Percentiles rank a stretch among this genome's conserved stretches.
phyloP scores from a whole-genome alignment of 2,888 invertebrate genomes.

The Acleris holmiana region DNA sequence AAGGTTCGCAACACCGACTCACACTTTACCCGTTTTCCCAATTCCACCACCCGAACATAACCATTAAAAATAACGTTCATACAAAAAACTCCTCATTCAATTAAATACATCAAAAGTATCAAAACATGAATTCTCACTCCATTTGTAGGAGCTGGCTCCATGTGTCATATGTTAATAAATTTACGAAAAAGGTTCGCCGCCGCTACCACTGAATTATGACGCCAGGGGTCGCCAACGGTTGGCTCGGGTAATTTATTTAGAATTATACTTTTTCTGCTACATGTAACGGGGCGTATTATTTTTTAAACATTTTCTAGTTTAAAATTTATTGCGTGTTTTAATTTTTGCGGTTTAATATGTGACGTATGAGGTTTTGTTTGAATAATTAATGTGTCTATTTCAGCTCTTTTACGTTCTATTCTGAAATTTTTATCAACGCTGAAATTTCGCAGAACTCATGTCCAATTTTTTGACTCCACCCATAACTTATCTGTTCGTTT shows the following conservation, averaged over 20 bases:
- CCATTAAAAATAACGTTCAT: constrained; percentile 3
- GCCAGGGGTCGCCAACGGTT: constrained; percentile 55
- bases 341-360: constrained; percentile 2
- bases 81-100: constrained; percentile 29
- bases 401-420: too few species aligned
- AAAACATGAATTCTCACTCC: constrained; percentile 32
- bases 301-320: constrained; percentile 25
- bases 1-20: too few species aligned
- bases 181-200: constrained; percentile 55
- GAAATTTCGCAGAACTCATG: too few species aligned
- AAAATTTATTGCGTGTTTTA: constrained; percentile 15
- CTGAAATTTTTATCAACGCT: too few species aligned
- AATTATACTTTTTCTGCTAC: constrained; percentile 48
- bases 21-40: too few species aligned
- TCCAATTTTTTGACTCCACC: too few species aligned
- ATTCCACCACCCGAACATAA: background rate
- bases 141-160: constrained; percentile 8
- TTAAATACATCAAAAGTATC: constrained; percentile 32
- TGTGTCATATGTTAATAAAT: constrained; percentile 54
- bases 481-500: too few species aligned
- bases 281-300: constrained; percentile 40
- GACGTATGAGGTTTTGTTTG: too few species aligned
- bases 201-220: constrained; percentile 55
- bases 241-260: constrained; percentile 52
- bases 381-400: too few species aligned